phyloP scores from a whole-genome alignment of 2,113 vertebrate genomes.

The Nannospalax galili region DNA sequence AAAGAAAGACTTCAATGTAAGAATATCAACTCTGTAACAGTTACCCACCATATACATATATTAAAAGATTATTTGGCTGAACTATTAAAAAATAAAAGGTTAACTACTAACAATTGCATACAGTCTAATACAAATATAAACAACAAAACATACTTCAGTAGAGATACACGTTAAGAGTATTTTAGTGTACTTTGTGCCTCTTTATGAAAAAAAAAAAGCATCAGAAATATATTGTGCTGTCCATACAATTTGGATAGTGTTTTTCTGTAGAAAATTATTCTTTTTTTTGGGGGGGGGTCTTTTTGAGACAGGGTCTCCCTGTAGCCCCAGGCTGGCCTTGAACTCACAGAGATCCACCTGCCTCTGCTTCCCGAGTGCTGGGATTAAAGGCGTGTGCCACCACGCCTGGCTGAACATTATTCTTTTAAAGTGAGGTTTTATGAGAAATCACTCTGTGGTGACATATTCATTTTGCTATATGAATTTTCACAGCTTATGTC shows the following conservation, averaged over 20 bases:
- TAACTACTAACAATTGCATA: neutral
- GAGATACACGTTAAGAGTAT: neutral
- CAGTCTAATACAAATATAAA: neutral
- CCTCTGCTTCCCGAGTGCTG: too few species aligned
- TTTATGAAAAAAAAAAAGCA: neutral
- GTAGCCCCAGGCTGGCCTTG: too few species aligned
- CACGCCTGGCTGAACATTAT: too few species aligned
- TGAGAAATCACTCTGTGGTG: neutral
- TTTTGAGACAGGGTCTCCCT: too few species aligned
- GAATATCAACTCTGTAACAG: conserved; percentile 19
- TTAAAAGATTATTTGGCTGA: neutral
- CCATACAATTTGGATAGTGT: neutral
- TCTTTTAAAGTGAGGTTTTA: neutral
- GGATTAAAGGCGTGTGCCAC: too few species aligned
- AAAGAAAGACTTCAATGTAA: conserved; percentile 26
- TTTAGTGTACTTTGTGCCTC: neutral
- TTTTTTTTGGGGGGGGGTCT: too few species aligned
- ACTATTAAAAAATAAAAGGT: neutral
- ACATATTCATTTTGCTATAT: neutral
- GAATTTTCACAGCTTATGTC: conserved; percentile 22
- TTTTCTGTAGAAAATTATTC: conserved; percentile 49
- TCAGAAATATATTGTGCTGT: neutral
- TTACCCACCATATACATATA: neutral
- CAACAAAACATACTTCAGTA: neutral
- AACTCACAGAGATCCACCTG: too few species aligned